Base-by-base conservation (phyloP, 2,888 invertebrate species). In the Drosophila basisetae region DNA sequence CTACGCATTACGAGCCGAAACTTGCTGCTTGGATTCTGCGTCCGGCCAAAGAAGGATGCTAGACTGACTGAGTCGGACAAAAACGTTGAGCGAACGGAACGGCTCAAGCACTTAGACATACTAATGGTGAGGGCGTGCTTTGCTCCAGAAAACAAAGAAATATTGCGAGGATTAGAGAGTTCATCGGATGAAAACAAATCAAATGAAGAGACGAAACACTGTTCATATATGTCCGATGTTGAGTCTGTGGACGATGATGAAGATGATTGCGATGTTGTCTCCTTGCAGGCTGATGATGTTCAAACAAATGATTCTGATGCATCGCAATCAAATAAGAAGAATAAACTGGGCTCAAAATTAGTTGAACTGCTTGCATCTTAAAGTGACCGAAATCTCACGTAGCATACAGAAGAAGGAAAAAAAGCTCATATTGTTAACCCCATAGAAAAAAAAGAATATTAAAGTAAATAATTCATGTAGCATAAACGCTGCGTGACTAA, bases 11-110 rank as follows among this genome's bases (percentile, higher is more conserved):
- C 75, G 0, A 50, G 63, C 4, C 62, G 80, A 1, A 89, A 87
- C 59, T 52, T 85, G 6, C 18, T 85, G 2, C 25, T 85, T 6
- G 79, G 68, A 0, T 67, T 71, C 35, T 77, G 80, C 43, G 83
- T 70, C 9, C 18, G 16, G 4, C 31, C 22, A n/a, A 3, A 10
- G 1, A n/a, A 28, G 5, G 13, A 13, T 30, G 7, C n/a, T 9
- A 10, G 16, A n/a, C 7, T 13, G 39, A 4, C n/a, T 28, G n/a
- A n/a, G 39, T n/a, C 39, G 1, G 5, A 28, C 2, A 13, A 2
- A 3, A 4, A 22, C 0, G 31, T 13, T 0, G 18, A 54, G 5
- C 39, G 67, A 1, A 9, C 10, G 0, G 62, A 75, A 10, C 84
- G 85, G 85, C 0, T 76, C 0, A 37, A 69, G 3, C 60, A 67